A percentile compares a stretch with the other conserved stretches of the same genome.
Evolutionary conservation across 2,888 invertebrate species (phyloP).

Genomic region (Ochropacha duplaris): DNA sequence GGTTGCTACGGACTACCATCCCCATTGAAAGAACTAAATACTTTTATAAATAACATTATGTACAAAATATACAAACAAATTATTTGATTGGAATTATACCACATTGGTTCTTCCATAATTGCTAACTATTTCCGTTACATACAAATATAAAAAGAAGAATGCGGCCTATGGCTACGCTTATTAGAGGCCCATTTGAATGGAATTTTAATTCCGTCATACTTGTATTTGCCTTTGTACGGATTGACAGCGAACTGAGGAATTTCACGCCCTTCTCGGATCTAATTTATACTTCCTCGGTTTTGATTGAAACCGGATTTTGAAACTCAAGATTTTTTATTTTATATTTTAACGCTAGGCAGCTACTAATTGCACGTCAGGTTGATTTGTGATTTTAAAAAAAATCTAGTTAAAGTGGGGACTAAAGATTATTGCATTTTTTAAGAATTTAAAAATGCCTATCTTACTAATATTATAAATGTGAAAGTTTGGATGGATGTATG

Average conservation of each 20-base stretch:
- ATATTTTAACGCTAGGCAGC: not conserved
- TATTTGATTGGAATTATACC: not conserved
- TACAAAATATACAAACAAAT: too few relatives aligned
- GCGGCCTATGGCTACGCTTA: conserved; percentile 8
- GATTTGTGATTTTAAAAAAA: not conserved
- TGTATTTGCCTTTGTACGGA: conserved; percentile 52
- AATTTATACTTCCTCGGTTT: conserved; percentile 72
- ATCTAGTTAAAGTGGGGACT: too few relatives aligned
- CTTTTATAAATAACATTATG: too few relatives aligned
- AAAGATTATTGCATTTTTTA: too few relatives aligned
- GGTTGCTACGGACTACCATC: not conserved
- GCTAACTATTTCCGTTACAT: not conserved
- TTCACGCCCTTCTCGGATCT: conserved; percentile 69
- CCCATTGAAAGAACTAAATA: too few relatives aligned
- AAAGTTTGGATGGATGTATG: too few relatives aligned
- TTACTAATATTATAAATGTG: too few relatives aligned
- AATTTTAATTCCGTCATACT: conserved; percentile 63
- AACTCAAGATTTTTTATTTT: not conserved
- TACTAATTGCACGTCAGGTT: not conserved
- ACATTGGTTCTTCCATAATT: not conserved
- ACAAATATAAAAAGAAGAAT: not conserved
- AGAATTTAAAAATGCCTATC: too few relatives aligned
- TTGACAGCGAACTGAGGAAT: conserved; percentile 60
- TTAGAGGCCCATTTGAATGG: conserved; percentile 35
- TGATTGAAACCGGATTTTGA: conserved; percentile 4